Conservation (phyloP, 2,113 vertebrate genomes). For the Rattus norvegicus region DNA sequence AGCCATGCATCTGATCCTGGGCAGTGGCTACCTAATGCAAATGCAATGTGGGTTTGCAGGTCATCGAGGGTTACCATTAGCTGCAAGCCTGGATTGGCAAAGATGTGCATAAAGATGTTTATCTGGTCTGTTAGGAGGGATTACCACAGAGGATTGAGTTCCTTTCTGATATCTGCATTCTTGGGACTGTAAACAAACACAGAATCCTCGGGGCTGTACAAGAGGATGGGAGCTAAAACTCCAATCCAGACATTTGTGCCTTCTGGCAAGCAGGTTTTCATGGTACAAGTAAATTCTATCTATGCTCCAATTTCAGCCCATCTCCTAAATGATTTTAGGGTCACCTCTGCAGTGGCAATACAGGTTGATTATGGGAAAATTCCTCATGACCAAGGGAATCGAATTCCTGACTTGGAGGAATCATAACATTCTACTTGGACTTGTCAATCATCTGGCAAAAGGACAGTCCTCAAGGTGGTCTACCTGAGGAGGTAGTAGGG, state of each 20-base stretch:
- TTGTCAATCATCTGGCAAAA: not conserved
- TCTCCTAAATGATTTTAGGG: not conserved
- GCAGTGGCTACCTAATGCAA: not conserved
- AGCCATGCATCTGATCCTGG: accelerated
- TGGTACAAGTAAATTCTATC: not conserved
- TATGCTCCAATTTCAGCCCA: not conserved
- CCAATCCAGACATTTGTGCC: not conserved
- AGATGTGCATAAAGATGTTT: not conserved
- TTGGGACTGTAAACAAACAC: not conserved
- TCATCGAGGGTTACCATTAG: not conserved
- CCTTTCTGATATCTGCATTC: not conserved
- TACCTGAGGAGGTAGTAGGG: not conserved
- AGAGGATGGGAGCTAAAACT: no score
- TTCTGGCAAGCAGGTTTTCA: not conserved
- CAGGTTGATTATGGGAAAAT: not conserved
- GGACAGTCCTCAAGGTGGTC: not conserved
- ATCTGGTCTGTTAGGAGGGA: not conserved
- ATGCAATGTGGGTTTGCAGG: not conserved
- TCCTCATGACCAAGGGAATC: not conserved
- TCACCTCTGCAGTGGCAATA: not conserved
- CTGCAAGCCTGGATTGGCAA: not conserved
- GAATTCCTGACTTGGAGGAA: not conserved
- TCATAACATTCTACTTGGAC: not conserved
- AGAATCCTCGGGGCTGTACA: no score
- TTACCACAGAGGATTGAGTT: not conserved